A percentile compares a stretch with the other conserved stretches of the same genome.
phyloP scores from a whole-genome alignment of 1,140 invertebrate genomes.

The Lamellibrachia luymesi region DNA sequence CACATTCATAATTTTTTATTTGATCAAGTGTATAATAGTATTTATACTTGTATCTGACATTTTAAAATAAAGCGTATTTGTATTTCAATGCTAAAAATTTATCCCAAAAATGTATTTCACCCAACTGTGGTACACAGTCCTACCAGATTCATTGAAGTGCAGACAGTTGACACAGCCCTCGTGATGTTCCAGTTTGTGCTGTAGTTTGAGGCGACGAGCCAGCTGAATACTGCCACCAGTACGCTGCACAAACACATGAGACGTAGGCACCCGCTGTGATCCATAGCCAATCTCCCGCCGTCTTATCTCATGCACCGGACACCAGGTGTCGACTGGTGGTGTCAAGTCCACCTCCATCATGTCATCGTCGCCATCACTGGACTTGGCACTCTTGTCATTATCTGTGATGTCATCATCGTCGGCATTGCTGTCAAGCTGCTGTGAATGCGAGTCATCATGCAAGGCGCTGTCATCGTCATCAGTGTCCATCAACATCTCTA shows the following conservation, averaged over 20 bases:
- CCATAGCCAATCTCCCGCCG: constrained; percentile 41
- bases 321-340: constrained; percentile 69
- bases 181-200: constrained; percentile 77
- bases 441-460: constrained; percentile 12
- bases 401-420: constrained; percentile 32
- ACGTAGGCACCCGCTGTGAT: constrained; percentile 43
- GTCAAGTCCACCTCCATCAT: constrained; percentile 61
- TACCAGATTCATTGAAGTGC: constrained; percentile 80
- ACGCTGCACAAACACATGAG: constrained; percentile 66
- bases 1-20: no score
- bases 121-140: constrained; percentile 58
- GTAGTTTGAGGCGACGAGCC: constrained; percentile 78
- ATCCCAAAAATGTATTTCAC: background rate
- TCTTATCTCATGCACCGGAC: constrained; percentile 58
- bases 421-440: constrained; percentile 19
- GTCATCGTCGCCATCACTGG: constrained; percentile 49
- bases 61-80: no score
- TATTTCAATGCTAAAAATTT: constrained; percentile 3
- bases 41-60: no score
- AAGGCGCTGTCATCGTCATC: constrained; percentile 26
- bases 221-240: constrained; percentile 80
- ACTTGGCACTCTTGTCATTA: constrained; percentile 40
- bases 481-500: constrained; percentile 22
- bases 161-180: constrained; percentile 88
- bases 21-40: no score